These are phyloP conservation scores for Charina bottae DNA, from an alignment of 2,113 vertebrate species.

Conservation along the genomic window DNA sequence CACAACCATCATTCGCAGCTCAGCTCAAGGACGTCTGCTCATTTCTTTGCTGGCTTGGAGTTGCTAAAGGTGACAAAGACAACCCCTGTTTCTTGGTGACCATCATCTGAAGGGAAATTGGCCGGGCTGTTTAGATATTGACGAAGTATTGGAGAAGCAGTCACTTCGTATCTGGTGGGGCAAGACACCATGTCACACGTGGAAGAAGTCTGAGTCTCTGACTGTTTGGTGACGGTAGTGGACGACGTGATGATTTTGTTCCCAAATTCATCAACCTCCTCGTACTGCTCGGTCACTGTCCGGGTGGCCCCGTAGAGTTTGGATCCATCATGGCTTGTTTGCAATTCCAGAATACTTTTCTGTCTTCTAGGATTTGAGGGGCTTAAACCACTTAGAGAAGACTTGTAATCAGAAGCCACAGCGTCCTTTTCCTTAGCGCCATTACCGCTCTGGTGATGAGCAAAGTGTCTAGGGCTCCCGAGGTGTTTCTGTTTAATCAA, in stretches of 20 bases:
- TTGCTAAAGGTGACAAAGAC: constrained; percentile 81
- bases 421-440: constrained; percentile 50
- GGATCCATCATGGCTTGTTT: constrained; percentile 72
- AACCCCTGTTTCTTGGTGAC: constrained; percentile 71
- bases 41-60: constrained; percentile 58
- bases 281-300: constrained; percentile 79
- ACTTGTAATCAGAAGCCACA: constrained; percentile 34
- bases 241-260: constrained; percentile 81
- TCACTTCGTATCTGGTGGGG: constrained; percentile 65
- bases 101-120: constrained; percentile 53
- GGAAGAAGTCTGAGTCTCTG: constrained; percentile 70
- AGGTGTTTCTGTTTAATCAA: constrained; percentile 39
- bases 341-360: constrained; percentile 81
- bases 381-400: constrained; percentile 46
- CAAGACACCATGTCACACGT: constrained; percentile 49
- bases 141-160: constrained; percentile 71
- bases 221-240: constrained; percentile 77
- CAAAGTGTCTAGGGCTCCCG: constrained; percentile 26
- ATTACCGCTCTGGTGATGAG: not conserved
- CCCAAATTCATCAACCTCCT: constrained; percentile 80
- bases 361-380: constrained; percentile 70
- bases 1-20: not conserved
- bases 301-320: constrained; percentile 73
- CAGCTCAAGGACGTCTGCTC: constrained; percentile 1
- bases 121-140: constrained; percentile 69